Conservation (phyloP, 2,113 vertebrate genomes). For the Ceyx melanurus region DNA sequence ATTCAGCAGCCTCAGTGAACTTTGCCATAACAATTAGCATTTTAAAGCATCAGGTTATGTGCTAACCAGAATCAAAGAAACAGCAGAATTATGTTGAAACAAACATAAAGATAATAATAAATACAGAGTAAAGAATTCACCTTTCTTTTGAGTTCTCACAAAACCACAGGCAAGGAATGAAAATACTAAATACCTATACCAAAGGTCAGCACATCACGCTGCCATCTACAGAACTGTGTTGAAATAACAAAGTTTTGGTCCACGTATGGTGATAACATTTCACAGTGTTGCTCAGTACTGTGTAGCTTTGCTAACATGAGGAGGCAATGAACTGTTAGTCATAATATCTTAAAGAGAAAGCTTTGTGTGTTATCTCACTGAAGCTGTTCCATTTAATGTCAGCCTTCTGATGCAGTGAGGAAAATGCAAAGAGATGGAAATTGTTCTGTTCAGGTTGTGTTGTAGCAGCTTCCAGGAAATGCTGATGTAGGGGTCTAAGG, state of each 20-base stretch:
- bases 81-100: background rate
- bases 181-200: background rate
- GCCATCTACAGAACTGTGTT: background rate
- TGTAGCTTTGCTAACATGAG: background rate
- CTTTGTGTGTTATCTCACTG: background rate
- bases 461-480: background rate
- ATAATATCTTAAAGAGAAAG: background rate
- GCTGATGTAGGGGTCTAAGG: background rate
- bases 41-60: conserved; percentile 4
- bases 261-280: background rate
- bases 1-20: background rate
- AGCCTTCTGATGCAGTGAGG: background rate
- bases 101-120: background rate
- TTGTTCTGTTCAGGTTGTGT: background rate
- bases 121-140: background rate
- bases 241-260: background rate
- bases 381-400: background rate
- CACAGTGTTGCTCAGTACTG: background rate
- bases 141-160: background rate
- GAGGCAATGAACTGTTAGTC: background rate
- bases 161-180: background rate
- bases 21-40: background rate
- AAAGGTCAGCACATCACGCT: background rate
- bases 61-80: background rate
- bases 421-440: background rate